Base-by-base conservation (phyloP, 2,113 vertebrate species). In the Pogonocichla stellata region DNA sequence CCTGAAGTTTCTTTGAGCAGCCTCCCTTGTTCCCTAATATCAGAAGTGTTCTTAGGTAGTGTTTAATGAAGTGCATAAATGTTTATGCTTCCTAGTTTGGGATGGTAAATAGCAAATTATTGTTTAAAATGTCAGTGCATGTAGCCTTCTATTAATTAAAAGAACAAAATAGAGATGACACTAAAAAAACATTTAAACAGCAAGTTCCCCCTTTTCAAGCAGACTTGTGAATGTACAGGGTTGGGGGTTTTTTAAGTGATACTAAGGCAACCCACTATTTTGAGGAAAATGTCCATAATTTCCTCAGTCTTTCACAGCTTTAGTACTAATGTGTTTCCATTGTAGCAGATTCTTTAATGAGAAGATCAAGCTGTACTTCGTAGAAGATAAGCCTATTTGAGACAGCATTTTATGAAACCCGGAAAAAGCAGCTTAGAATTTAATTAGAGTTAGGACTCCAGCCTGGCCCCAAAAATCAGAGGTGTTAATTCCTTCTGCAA, bases 61-160 rank as follows among this genome's bases (percentile, higher is more conserved):
- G 88, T 62, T 95, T 95, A 93, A 94, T 96, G 88, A 88, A 95
- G 82, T 90, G 71, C 67, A 60, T 86, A 95, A 96, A 88, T 91
- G 92, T 90, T 93, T 90, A 58, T 95, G 54, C 60, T 80, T 90
- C 85, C 88, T 80, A 77, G 92, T 94, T 94, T 96, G 90, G 90
- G 93, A 93, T 86, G 74, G 71, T 92, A 92, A 91, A 91, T 85
- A 84, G 92, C 57, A 94, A 91, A 90, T 93, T 88, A 92, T 67
- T 67, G 64, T 86, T 88, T 61, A 51, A 92, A 92, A 93, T 88
- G 78, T 93, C 54, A 64, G 47, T 53, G 42, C 47, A 19, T 88
- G 78, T 95, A 70, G 93, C 74, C 47, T 91, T 96, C 75, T 66
- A 57, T 91, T 93, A 91, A 93, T 92, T 95, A 93, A 80, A 71